A percentile compares a stretch with the other conserved stretches of the same genome.
Evolutionary conservation across 1,140 invertebrate species (phyloP).

Genomic region (Diorhabda elongata): DNA sequence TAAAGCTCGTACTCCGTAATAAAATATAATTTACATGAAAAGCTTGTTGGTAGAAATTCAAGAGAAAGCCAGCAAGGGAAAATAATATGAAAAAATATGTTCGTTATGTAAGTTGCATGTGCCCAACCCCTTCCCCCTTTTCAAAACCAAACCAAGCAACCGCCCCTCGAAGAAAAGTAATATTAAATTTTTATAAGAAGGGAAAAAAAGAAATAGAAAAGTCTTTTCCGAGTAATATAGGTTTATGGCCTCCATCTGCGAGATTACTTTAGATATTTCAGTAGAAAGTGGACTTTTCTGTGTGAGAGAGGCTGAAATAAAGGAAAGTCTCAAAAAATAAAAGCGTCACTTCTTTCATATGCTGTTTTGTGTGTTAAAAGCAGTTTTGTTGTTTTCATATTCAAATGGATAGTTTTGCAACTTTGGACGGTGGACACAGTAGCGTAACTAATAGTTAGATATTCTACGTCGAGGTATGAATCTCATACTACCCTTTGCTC

Average conservation of each 20-base stretch:
- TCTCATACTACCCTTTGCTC: no score
- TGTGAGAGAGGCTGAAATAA: slow-evolving; percentile 31
- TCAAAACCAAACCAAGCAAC: background rate
- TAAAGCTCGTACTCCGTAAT: background rate
- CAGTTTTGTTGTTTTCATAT: slow-evolving; percentile 36
- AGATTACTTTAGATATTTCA: slow-evolving; percentile 47
- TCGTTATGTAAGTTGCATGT: slow-evolving; percentile 19
- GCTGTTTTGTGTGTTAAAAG: slow-evolving; percentile 36
- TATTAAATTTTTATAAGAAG: slow-evolving; percentile 49
- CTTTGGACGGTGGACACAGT: background rate
- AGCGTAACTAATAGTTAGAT: background rate
- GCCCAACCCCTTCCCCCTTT: slow-evolving; percentile 11
- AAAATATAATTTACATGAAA: slow-evolving; percentile 11
- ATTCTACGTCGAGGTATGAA: no score
- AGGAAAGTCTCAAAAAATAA: slow-evolving; percentile 31
- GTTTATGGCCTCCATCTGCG: slow-evolving; percentile 49
- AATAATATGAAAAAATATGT: slow-evolving; percentile 27
- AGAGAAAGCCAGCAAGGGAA: slow-evolving; percentile 4
- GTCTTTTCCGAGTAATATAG: slow-evolving; percentile 48
- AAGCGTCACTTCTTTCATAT: slow-evolving; percentile 35
- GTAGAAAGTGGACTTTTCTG: slow-evolving; percentile 45
- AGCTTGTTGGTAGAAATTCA: slow-evolving; percentile 4
- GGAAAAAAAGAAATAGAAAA: slow-evolving; percentile 46
- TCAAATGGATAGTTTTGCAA: slow-evolving; percentile 24
- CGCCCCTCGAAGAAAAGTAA: slow-evolving; percentile 35